Conservation (phyloP, 1,140 invertebrate species). For the Anastrepha ludens region DNA sequence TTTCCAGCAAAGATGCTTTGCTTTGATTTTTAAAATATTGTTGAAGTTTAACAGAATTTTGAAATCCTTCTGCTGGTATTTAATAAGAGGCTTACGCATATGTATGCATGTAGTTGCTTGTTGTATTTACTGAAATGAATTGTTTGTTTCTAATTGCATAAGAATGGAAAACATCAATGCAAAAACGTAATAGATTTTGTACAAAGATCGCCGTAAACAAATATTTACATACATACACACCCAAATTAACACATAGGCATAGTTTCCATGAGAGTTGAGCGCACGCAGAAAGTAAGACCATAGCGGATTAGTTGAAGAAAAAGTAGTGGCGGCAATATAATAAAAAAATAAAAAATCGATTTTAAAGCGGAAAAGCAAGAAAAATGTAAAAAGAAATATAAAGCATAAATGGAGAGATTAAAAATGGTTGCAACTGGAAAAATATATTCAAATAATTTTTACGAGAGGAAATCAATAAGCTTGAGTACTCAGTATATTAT, state of each 20-base stretch:
- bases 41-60: too few relatives aligned
- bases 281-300: background rate
- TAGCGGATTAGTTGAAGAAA: background rate
- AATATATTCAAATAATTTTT: background rate
- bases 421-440: background rate
- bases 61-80: too few relatives aligned
- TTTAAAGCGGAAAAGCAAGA: background rate
- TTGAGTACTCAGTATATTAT: too few relatives aligned
- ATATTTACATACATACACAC: background rate
- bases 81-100: too few relatives aligned
- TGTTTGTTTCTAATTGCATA: too few relatives aligned
- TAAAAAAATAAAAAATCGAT: conserved; percentile 14
- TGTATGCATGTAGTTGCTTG: too few relatives aligned
- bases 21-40: too few relatives aligned
- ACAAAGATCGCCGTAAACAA: background rate
- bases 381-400: background rate
- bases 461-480: too few relatives aligned
- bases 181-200: too few relatives aligned
- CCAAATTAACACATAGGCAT: background rate
- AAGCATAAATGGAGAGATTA: background rate
- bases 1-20: too few relatives aligned
- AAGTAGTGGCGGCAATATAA: background rate
- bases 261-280: background rate
- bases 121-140: too few relatives aligned
- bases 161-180: background rate